phyloP scores from a whole-genome alignment of 2,113 vertebrate genomes.

The Rissa tridactyla region DNA sequence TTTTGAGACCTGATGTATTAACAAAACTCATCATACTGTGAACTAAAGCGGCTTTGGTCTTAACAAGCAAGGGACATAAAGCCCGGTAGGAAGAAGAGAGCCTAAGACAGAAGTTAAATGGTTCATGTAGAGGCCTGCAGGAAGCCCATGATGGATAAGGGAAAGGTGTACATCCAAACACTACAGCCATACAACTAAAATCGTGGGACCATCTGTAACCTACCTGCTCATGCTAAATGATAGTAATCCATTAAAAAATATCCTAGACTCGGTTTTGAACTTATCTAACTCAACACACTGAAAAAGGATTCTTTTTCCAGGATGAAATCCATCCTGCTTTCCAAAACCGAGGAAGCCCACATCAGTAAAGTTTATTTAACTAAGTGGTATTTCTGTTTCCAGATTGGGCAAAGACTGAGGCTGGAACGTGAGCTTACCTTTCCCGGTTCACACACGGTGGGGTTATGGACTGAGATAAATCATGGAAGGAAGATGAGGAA shows the following conservation, averaged over 20 bases:
- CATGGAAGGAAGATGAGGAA: background rate
- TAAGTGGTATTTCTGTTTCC: background rate
- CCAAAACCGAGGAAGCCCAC: background rate
- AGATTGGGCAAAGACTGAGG: background rate
- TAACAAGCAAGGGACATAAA: background rate
- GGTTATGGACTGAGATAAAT: background rate
- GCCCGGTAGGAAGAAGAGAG: background rate
- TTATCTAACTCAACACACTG: rapidly evolving
- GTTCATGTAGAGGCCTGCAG: background rate
- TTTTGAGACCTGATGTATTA: background rate
- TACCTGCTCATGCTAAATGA: background rate
- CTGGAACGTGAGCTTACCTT: background rate
- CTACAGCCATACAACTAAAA: background rate
- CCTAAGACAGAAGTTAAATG: background rate
- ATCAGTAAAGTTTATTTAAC: background rate
- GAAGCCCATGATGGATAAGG: background rate
- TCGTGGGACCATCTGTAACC: background rate
- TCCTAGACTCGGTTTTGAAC: background rate
- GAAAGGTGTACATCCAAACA: background rate
- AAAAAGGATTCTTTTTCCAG: background rate
- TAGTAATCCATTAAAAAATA: background rate
- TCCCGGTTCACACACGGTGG: rapidly evolving
- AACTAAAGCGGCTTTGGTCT: background rate
- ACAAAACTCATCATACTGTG: background rate
- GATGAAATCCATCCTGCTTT: background rate